Base-by-base conservation (phyloP, 2,113 vertebrate species). In the Dermatemys mawii region DNA sequence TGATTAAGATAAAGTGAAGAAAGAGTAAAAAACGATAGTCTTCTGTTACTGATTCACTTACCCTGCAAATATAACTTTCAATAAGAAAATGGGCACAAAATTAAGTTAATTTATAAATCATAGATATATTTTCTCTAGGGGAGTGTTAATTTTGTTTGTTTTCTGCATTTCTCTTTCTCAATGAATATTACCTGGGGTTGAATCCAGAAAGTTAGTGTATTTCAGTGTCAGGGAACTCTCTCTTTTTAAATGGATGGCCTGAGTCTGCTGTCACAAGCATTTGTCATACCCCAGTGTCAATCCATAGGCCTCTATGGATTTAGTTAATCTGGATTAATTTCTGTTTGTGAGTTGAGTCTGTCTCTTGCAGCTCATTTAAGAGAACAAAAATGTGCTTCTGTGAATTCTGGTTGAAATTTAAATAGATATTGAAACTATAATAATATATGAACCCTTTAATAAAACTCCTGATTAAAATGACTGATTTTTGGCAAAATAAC, bases 321-420 rank as follows among this genome's bases (percentile, higher is more conserved):
- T 96, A 92, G 86, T 95, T 97, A 97, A 96, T 97, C 95, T 88
- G 92, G 94, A 96, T 96, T 96, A 95, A 95, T 92, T 97, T 95
- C 84, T 93, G 63, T 92, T 19, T 8, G 87, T 92, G 92, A 89
- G 78, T 95, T 94, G 87, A 93, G 94, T 50, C 11, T 93, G 84
- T 57, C 84, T 94, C 86, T 82, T 92, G 53, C 88, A 93, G 55
- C 87, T 63, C 88, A 78, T 92, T 94, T 92, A 87, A 94, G 92
- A 92, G 88, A 90, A 67, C 67, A n/a, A 38, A 53, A 55, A 94
- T 41, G 24, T 85, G 24, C 81, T 94, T 82, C 81, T 88, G 24
- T 88, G 93, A 96, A 49, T 90, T 96, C 22, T 81, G 57, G 67
- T 26, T 97, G 93, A 94, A 60, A 44, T 75, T 78, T 49, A 87